Conservation (phyloP, 1,140 invertebrate genomes). For the Gyrodactylus salaris region DNA sequence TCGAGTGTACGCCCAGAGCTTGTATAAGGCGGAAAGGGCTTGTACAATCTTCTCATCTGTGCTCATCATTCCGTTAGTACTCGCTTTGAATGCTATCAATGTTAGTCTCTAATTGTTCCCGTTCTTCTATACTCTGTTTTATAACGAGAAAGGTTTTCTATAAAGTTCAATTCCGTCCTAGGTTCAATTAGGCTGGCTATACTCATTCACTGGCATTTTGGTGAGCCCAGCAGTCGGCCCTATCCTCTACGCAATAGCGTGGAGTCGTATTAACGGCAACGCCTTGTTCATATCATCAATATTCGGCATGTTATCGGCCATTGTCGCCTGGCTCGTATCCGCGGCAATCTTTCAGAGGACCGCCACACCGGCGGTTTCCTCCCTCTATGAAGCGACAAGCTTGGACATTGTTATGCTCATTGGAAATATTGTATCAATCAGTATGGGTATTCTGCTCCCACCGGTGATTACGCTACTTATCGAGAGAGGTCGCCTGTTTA, state of each 20-base stretch:
- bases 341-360: constrained; percentile 14
- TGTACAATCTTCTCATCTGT: constrained; percentile 15
- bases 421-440: constrained; percentile 18
- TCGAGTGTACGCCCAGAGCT: constrained; percentile 16
- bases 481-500: constrained; percentile 10
- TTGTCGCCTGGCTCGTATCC: constrained; percentile 16
- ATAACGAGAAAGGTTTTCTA: not conserved
- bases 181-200: constrained; percentile 18
- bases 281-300: constrained; percentile 17
- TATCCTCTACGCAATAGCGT: constrained; percentile 17
- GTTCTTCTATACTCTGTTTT: not conserved
- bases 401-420: constrained; percentile 16
- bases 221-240: constrained; percentile 21
- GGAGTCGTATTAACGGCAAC: constrained; percentile 16
- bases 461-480: constrained; percentile 14
- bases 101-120: not conserved
- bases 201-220: constrained; percentile 20
- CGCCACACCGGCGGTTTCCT: no score
- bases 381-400: constrained; percentile 15
- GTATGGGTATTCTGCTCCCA: constrained; percentile 15
- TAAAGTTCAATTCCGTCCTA: constrained; percentile 10
- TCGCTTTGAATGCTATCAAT: constrained; percentile 14
- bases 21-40: constrained; percentile 17
- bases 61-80: constrained; percentile 15
- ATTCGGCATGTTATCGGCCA: constrained; percentile 14